A percentile compares a stretch with the other conserved stretches of the same genome.
phyloP scores from a whole-genome alignment of 2,888 invertebrate species.

The Chymomyza caudatula region DNA sequence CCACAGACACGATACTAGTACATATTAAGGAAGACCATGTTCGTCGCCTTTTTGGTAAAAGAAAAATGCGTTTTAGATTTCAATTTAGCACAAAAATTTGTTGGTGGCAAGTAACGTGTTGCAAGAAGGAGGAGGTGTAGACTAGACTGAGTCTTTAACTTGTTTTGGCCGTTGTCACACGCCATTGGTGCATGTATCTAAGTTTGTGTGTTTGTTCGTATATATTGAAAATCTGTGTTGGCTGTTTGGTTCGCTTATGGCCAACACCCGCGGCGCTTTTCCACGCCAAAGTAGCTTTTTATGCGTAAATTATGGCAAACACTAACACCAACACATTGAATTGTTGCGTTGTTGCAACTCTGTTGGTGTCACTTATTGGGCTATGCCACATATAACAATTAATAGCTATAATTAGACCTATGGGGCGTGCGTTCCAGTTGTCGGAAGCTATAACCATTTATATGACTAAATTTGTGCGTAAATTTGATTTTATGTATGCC shows the following conservation, averaged over 20 bases:
- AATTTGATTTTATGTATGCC: conserved; percentile 61
- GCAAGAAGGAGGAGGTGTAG: neutral
- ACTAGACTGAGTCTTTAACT: neutral
- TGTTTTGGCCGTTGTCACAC: conserved; percentile 9
- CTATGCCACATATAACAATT: conserved; percentile 60
- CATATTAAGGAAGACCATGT: conserved; percentile 47
- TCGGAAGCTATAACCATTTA: conserved; percentile 69
- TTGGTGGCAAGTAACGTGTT: too few species aligned
- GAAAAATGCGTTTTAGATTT: conserved; percentile 62
- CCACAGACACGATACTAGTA: neutral
- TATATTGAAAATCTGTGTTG: neutral
- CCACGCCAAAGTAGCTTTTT: conserved; percentile 45
- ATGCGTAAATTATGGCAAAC: conserved; percentile 52
- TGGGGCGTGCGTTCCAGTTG: conserved; percentile 59
- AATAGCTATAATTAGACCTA: conserved; percentile 71
- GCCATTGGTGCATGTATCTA: conserved; percentile 13
- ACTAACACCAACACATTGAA: conserved; percentile 8
- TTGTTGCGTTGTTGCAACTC: neutral
- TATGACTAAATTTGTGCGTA: conserved; percentile 69
- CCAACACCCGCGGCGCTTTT: conserved; percentile 55
- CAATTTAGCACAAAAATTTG: conserved; percentile 19
- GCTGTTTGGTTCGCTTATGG: neutral
- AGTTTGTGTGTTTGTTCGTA: neutral
- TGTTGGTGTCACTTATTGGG: conserved; percentile 31
- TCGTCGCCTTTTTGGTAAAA: conserved; percentile 15